Evolutionary conservation across 64 coral and sea anemone species (phyloP).

Genomic region (Actinia equina): DNA sequence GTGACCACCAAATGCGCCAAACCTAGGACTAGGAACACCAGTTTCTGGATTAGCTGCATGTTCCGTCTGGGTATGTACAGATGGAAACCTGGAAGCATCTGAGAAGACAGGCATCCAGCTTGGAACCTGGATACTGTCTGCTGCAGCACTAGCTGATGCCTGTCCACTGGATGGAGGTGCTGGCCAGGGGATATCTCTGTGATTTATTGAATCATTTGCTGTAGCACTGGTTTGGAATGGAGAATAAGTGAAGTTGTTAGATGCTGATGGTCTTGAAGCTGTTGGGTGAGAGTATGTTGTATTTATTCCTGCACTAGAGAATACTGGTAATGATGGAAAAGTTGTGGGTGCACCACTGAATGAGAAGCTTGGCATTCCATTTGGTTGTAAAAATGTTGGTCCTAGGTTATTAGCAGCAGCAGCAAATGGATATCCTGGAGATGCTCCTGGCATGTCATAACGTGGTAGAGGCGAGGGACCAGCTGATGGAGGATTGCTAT

Average conservation of each 20-base stretch:
- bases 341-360: not conserved
- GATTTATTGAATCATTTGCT: not conserved
- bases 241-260: not conserved
- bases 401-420: not conserved
- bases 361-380: constrained; percentile 10
- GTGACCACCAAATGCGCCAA: constrained; percentile 33
- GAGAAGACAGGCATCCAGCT: constrained; percentile 38
- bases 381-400: not conserved
- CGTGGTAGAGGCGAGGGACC: constrained; percentile 24
- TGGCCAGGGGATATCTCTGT: not conserved
- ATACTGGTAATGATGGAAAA: not conserved
- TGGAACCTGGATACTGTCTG: not conserved
- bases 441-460: not conserved
- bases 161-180: not conserved
- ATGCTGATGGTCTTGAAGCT: not conserved
- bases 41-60: constrained; percentile 44
- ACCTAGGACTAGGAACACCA: constrained; percentile 55
- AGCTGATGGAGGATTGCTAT: constrained; percentile 28
- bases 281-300: not conserved
- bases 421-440: constrained; percentile 1
- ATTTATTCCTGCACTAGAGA: not conserved
- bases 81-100: not conserved
- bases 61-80: constrained; percentile 8
- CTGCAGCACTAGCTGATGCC: not conserved
- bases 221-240: not conserved